Evolutionary conservation across 2,113 vertebrate species (phyloP).

Genomic region (Pogonocichla stellata): DNA sequence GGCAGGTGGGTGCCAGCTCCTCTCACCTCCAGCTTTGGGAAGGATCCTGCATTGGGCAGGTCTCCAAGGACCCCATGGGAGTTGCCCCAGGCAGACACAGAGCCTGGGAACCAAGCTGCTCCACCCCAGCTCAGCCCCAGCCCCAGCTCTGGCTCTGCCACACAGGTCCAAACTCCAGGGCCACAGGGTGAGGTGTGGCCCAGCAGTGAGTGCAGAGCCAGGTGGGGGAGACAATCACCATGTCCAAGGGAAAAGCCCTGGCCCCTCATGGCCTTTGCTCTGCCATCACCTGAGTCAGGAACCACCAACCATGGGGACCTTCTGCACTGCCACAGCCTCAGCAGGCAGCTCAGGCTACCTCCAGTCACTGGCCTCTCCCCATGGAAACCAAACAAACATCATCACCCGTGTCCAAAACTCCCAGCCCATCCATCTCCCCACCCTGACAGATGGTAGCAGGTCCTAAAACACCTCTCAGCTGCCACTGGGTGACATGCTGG

Average conservation of each 20-base stretch:
- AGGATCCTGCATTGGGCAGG: not conserved
- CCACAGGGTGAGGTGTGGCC: not conserved
- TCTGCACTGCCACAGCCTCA: rapidly evolving
- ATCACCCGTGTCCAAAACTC: not conserved
- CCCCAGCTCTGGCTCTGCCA: not conserved
- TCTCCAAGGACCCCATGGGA: not conserved
- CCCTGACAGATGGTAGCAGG: not conserved
- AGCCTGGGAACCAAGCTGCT: rapidly evolving
- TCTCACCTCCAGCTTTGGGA: rapidly evolving
- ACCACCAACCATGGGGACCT: rapidly evolving
- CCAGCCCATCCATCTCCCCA: not conserved
- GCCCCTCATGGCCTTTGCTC: not conserved
- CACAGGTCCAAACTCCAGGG: not conserved
- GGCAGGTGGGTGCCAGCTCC: not conserved
- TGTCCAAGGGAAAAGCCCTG: not conserved
- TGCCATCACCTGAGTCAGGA: not conserved
- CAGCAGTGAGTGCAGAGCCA: rapidly evolving
- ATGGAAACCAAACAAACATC: conserved; percentile 27
- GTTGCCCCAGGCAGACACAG: not conserved
- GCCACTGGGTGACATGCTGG: rapidly evolving
- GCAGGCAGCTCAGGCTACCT: not conserved
- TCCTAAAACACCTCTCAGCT: not conserved
- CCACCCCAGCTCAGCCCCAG: not conserved
- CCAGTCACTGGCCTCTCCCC: not conserved
- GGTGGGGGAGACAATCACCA: not conserved